Base-by-base conservation (phyloP, 2,113 vertebrate species). In the Crocuta crocuta region DNA sequence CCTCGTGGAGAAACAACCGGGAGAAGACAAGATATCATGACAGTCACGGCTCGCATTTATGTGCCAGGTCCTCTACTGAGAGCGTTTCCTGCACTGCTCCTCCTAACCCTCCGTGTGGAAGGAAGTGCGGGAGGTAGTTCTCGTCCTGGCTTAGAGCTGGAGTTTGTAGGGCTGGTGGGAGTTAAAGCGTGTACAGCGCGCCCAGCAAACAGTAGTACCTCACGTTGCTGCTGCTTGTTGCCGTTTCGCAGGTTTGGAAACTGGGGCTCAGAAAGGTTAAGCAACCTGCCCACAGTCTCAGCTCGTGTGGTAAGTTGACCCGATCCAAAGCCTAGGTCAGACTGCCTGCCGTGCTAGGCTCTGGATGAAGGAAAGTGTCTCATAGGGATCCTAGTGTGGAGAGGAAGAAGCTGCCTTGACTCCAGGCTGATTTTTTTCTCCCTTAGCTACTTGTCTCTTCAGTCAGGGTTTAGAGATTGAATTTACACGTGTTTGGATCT, bases 361-460 rank as follows among this genome's bases (percentile, higher is more conserved):
- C 48, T 82, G 70, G 80, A 48, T 74, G 79, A 85, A 83, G 84
- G 73, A 80, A 78, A 70, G 33, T 45, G 73, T 15, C 53, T 45
- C 31, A 11, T 9, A 26, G 86, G 53, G 76, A 80, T 48, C 31
- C 39, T 13, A 88, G 33, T 55, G 66, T 24, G 0, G 6, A 15
- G 31, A 89, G 43, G 31, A 55, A 76, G 26, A 45, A 58, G 26
- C 16, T 81, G 39, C 83, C 39, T 79, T 82, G 71, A 92, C 4
- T 81, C 9, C 5, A 61, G 33, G 35, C 70, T 35, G 65, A 48
- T 24, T n/a, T 13, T n/a, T 61, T 26, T 10, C 23, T 58, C 6
- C 43, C 10, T 48, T 50, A 26, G 26, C 82, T 35, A 8, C 31
- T 45, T 87, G 48, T 39, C 23, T 65, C 39, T 39, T 81, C 84